A percentile compares a stretch with the other conserved stretches of the same genome.
Evolutionary conservation across 2,797 vertebrate species (phyloP).

Genomic region (Euthynnus affinis): DNA sequence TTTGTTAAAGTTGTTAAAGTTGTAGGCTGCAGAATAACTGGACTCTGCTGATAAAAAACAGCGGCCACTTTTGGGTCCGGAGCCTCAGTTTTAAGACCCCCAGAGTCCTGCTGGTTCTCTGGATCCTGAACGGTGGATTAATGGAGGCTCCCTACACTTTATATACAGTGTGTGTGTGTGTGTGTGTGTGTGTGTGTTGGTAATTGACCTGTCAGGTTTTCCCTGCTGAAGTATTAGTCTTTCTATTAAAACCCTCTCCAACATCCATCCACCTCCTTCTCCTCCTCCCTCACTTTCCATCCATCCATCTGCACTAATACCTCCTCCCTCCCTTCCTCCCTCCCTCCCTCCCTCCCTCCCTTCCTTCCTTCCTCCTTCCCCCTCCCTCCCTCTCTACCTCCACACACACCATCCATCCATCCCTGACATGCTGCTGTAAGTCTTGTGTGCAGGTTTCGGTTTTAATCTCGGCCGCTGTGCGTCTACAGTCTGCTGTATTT

Average conservation of each 20-base stretch:
- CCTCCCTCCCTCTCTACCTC: too few species aligned
- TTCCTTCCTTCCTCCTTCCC: too few species aligned
- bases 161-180: background rate
- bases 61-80: background rate
- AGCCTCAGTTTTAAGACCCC: conserved; percentile 8
- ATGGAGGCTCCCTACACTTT: conserved; percentile 31
- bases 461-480: background rate
- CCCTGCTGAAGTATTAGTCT: conserved; percentile 74
- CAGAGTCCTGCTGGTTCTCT: background rate
- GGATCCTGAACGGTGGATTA: conserved; percentile 50
- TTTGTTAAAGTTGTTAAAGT: too few species aligned
- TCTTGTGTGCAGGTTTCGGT: background rate
- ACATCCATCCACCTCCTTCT: conserved; percentile 37
- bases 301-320: conserved; percentile 33
- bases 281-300: conserved; percentile 4
- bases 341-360: too few species aligned
- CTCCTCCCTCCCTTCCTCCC: too few species aligned
- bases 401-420: conserved; percentile 11
- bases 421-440: background rate
- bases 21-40: too few species aligned
- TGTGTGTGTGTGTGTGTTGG: conserved; percentile 42
- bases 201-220: conserved; percentile 83
- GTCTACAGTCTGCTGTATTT: too few species aligned
- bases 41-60: background rate
- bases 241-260: conserved; percentile 78